A percentile compares a stretch with the other conserved stretches of the same genome.
These are phyloP conservation scores for Lycorma delicatula DNA, from an alignment of 1,140 invertebrate genomes.

Conservation along the genomic window DNA sequence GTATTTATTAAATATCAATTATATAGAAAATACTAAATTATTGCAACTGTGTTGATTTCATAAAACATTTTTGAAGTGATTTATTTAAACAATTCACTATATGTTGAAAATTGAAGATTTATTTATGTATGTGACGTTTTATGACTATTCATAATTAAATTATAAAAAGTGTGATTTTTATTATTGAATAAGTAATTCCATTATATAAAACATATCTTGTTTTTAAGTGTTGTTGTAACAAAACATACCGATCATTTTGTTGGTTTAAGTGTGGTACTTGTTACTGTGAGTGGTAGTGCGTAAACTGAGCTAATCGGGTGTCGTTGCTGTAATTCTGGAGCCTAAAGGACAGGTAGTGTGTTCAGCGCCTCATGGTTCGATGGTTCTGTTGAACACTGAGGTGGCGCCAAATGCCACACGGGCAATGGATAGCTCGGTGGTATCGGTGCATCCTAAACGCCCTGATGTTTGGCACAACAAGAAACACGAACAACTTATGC, in stretches of 20 bases:
- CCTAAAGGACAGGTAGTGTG: conserved; percentile 23
- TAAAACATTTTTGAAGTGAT: too few species aligned
- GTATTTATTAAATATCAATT: too few species aligned
- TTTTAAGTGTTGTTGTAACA: background rate
- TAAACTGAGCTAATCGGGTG: conserved; percentile 7
- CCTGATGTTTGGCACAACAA: conserved; percentile 45
- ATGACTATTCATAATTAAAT: too few species aligned
- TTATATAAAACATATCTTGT: too few species aligned
- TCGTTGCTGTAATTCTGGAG: conserved; percentile 25
- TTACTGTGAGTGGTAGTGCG: conserved; percentile 11
- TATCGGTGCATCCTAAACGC: conserved; percentile 27
- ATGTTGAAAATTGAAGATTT: too few species aligned
- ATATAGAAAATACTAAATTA: too few species aligned
- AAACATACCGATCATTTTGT: background rate
- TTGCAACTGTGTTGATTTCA: too few species aligned
- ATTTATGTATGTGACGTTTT: too few species aligned
- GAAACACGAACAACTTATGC: conserved; percentile 60
- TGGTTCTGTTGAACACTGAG: conserved; percentile 32
- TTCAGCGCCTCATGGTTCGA: conserved; percentile 28
- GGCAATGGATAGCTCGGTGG: conserved; percentile 31
- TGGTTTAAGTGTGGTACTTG: background rate
- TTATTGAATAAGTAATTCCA: too few species aligned
- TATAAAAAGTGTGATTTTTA: too few species aligned
- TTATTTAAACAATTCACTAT: too few species aligned
- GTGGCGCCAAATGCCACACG: conserved; percentile 21